Percentiles rank a stretch among this genome's conserved stretches.
Evolutionary conservation across 2,113 vertebrate species (phyloP).

Genomic region (Vidua chalybeata): DNA sequence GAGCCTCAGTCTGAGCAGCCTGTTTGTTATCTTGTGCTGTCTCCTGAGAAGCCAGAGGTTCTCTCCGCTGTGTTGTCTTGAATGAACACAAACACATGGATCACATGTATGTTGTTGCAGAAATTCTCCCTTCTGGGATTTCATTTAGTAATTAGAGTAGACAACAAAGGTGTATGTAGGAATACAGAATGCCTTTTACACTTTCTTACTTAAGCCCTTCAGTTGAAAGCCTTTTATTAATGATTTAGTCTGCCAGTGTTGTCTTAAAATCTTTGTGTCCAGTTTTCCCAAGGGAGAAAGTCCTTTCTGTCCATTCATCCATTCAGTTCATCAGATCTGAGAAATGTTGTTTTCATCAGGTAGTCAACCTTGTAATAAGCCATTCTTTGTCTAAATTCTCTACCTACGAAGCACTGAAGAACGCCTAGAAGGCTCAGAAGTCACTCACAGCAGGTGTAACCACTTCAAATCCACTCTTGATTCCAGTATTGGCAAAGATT

Average conservation of each 20-base stretch:
- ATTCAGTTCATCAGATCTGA: neutral
- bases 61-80: neutral
- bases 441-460: neutral
- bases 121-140: neutral
- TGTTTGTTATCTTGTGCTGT: neutral
- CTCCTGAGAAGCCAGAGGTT: neutral
- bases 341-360: neutral
- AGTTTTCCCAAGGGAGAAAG: neutral
- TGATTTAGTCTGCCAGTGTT: neutral
- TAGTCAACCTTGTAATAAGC: neutral
- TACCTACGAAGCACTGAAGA: neutral
- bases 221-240: neutral
- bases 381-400: neutral
- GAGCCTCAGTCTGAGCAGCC: neutral
- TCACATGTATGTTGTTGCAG: neutral
- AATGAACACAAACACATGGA: neutral
- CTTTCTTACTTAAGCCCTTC: neutral
- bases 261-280: neutral
- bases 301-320: neutral
- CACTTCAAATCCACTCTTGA: neutral
- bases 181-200: neutral
- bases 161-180: neutral
- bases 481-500: neutral
- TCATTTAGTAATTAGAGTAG: neutral
- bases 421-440: neutral